Evolutionary conservation across 2,797 vertebrate species (phyloP).

Genomic region (Phyllotis vaccarum): DNA sequence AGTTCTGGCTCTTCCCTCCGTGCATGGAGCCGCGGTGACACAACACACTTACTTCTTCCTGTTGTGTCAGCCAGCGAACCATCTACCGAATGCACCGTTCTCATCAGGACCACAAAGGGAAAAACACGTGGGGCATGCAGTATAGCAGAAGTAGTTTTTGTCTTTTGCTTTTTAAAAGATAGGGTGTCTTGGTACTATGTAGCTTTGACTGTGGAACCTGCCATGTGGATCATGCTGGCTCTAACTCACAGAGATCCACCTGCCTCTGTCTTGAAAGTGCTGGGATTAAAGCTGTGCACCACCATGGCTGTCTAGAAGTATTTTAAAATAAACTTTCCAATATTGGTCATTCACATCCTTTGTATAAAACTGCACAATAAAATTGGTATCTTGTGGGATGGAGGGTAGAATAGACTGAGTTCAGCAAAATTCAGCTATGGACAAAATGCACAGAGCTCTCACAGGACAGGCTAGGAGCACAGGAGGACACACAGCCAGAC

Average conservation of each 20-base stretch:
- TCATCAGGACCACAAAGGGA: background rate
- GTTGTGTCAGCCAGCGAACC: background rate
- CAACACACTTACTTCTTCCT: background rate
- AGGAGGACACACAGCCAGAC: background rate
- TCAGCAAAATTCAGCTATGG: background rate
- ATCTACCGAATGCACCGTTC: slow-evolving; percentile 16
- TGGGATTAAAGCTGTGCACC: background rate
- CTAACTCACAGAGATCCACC: background rate
- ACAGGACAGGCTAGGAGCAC: background rate
- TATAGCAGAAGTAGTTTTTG: background rate
- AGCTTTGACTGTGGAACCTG: background rate
- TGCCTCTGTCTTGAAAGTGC: background rate
- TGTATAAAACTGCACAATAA: background rate
- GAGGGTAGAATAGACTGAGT: background rate
- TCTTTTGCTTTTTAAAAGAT: background rate
- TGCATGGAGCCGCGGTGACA: background rate
- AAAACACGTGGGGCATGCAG: background rate
- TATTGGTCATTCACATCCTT: slow-evolving; percentile 9
- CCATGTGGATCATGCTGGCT: background rate
- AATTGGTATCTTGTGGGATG: no score
- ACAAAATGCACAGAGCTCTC: background rate
- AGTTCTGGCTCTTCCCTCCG: background rate
- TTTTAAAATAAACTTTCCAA: slow-evolving; percentile 28
- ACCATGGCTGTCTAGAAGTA: background rate
- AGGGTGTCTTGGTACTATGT: background rate